Evolutionary conservation across 2,797 vertebrate species (phyloP).

Genomic region (Melanotaenia boesemani): DNA sequence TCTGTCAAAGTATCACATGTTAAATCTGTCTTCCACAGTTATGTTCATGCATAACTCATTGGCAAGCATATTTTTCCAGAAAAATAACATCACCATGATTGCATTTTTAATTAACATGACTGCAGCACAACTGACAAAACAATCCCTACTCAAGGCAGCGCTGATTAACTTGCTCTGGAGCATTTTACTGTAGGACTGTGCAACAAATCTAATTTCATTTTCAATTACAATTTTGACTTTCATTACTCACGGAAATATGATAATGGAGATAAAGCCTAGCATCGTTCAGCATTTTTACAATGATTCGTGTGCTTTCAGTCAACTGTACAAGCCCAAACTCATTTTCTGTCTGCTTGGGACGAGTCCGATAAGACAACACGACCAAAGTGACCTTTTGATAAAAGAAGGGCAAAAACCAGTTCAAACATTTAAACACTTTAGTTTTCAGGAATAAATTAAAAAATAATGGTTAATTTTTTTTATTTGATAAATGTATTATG

Average conservation of each 20-base stretch:
- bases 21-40: slow-evolving; percentile 27
- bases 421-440: no score
- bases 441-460: no score
- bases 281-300: neutral
- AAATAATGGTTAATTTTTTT: no score
- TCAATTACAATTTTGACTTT: neutral
- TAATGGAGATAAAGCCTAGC: neutral
- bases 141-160: neutral
- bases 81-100: neutral
- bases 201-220: neutral
- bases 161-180: slow-evolving; percentile 6
- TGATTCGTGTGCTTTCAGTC: neutral
- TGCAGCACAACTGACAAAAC: neutral
- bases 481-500: no score
- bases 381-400: neutral
- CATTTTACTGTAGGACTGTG: neutral
- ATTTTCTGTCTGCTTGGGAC: neutral
- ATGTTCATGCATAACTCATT: neutral
- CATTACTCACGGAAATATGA: neutral
- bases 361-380: no score
- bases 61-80: slow-evolving; percentile 9
- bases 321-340: neutral
- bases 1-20: slow-evolving; percentile 27
- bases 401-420: no score
- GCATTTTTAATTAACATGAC: slow-evolving; percentile 9